phyloP scores from a whole-genome alignment of 2,797 vertebrate genomes.

The Clarias pachynema region DNA sequence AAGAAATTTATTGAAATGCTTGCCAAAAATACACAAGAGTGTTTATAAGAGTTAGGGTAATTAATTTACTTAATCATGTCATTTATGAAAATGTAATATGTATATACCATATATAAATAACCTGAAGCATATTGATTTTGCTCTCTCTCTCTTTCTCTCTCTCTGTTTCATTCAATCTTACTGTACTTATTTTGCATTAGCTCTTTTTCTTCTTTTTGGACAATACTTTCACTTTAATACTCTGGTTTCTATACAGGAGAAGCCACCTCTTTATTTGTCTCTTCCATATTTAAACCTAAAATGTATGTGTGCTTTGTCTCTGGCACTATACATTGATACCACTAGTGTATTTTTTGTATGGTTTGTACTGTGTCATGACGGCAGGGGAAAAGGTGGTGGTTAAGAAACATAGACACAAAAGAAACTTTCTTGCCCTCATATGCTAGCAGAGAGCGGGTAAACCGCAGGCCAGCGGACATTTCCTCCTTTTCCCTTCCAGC shows the following conservation, averaged over 20 bases:
- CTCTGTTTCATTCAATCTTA: not conserved
- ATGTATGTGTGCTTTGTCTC: slow-evolving; percentile 60
- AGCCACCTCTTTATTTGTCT: slow-evolving; percentile 67
- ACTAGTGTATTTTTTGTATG: slow-evolving; percentile 52
- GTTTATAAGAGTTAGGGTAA: not conserved
- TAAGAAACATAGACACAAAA: slow-evolving; percentile 51
- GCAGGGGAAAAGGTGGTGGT: slow-evolving; percentile 18
- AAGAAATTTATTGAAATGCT: not conserved
- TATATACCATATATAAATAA: not conserved
- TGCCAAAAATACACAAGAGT: not conserved
- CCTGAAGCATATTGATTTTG: not conserved
- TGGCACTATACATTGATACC: slow-evolving; percentile 62
- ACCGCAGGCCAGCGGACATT: slow-evolving; percentile 61
- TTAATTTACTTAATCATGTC: not conserved
- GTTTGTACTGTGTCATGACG: slow-evolving; percentile 52
- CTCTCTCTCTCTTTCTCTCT: not conserved
- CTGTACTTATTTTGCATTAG: not conserved
- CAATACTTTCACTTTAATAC: not conserved
- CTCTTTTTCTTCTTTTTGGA: not conserved
- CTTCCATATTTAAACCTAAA: slow-evolving; percentile 61
- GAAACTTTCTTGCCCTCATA: slow-evolving; percentile 50
- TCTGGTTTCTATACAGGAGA: slow-evolving; percentile 54
- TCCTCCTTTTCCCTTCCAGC: slow-evolving; percentile 47
- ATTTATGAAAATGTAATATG: not conserved
- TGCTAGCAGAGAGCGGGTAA: slow-evolving; percentile 51